phyloP scores from a whole-genome alignment of 2,113 vertebrate species.

The Dendropsophus ebraccatus region DNA sequence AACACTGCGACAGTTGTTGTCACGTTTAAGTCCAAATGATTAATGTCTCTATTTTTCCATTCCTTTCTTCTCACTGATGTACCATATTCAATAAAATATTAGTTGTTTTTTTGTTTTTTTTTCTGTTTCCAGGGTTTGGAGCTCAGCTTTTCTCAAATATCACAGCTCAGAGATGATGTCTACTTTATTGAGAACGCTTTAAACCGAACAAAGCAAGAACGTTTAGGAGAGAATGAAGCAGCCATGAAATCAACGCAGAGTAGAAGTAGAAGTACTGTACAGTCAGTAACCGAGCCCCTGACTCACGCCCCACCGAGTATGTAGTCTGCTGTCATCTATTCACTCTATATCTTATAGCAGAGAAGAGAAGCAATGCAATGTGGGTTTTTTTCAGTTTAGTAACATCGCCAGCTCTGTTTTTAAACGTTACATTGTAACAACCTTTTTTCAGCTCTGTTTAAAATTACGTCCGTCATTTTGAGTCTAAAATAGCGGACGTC shows the following conservation, averaged over 20 bases:
- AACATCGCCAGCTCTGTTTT: no score
- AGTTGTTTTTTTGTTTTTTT: neutral
- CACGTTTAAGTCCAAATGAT: neutral
- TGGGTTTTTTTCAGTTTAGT: no score
- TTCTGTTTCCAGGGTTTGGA: slow-evolving; percentile 34
- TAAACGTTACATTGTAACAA: no score
- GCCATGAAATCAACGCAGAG: neutral
- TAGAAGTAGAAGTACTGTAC: neutral
- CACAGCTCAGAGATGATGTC: slow-evolving; percentile 57
- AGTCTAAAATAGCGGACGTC: no score
- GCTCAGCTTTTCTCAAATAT: slow-evolving; percentile 41
- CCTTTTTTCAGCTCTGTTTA: no score
- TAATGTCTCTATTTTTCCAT: neutral
- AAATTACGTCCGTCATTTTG: no score
- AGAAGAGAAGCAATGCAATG: no score
- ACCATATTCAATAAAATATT: neutral
- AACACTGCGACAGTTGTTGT: neutral
- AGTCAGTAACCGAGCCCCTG: neutral
- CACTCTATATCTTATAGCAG: no score
- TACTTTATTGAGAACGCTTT: slow-evolving; percentile 40
- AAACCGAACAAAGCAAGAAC: neutral
- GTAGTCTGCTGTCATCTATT: neutral
- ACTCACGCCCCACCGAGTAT: slow-evolving; percentile 6
- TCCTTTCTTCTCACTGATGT: neutral
- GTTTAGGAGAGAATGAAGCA: slow-evolving; percentile 14